A percentile compares a stretch with the other conserved stretches of the same genome.
Evolutionary conservation across 2,888 invertebrate species (phyloP).

Genomic region (Eupithecia vulgata): DNA sequence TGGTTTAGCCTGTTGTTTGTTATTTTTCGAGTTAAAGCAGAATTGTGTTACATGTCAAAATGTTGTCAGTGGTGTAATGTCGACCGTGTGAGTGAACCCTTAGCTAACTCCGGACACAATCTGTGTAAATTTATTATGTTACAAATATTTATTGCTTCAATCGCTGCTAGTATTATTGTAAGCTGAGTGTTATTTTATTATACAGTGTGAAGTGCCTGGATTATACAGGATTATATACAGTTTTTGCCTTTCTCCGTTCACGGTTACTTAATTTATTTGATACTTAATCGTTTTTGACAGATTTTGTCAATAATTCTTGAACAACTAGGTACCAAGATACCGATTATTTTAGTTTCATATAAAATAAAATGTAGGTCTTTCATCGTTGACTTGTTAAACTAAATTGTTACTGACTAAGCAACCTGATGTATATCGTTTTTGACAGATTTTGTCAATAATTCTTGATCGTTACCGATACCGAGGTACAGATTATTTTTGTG

Average conservation of each 20-base stretch:
- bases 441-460: neutral
- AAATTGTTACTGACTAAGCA: too few relatives aligned
- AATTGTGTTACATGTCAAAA: neutral
- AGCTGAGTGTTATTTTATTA: constrained; percentile 27
- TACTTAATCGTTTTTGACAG: neutral
- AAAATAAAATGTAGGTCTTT: too few relatives aligned
- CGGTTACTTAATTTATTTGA: neutral
- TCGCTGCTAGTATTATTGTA: constrained; percentile 30
- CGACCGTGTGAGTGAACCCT: neutral
- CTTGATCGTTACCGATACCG: too few relatives aligned
- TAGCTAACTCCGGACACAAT: constrained; percentile 25
- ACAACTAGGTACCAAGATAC: too few relatives aligned
- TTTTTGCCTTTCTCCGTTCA: neutral
- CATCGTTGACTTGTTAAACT: too few relatives aligned
- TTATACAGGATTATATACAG: constrained; percentile 18
- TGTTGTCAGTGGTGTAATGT: neutral
- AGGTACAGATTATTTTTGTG: neutral
- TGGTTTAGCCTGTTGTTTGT: too few relatives aligned
- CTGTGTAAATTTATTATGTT: constrained; percentile 29
- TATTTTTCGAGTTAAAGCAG: too few relatives aligned
- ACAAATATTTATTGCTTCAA: constrained; percentile 44
- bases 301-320: too few relatives aligned
- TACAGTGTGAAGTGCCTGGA: constrained; percentile 1
- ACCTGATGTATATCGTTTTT: too few relatives aligned
- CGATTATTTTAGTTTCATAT: too few relatives aligned